Evolutionary conservation across 1,140 invertebrate genomes (phyloP).

Genomic region (Drosophila pallidifrons): DNA sequence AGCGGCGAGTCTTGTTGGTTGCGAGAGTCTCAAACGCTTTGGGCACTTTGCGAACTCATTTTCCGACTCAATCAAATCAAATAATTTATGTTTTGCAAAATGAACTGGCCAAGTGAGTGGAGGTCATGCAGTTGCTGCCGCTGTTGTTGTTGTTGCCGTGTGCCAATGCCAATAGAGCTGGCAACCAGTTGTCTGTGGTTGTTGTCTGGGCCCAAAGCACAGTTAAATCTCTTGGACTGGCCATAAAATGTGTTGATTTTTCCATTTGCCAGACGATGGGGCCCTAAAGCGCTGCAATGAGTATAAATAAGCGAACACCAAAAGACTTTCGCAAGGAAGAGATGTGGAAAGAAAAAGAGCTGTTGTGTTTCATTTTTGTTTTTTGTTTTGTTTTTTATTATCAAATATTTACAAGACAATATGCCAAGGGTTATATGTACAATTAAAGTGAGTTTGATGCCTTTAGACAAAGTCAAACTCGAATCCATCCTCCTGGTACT

Average conservation of each 20-base stretch:
- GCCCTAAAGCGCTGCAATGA: conserved; percentile 74
- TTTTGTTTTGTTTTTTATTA: conserved; percentile 21
- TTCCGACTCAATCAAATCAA: conserved; percentile 84
- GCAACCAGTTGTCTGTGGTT: conserved; percentile 23
- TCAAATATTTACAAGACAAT: conserved; percentile 36
- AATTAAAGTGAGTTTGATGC: neutral
- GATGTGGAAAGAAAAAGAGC: neutral
- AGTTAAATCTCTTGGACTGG: conserved; percentile 63
- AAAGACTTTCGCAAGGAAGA: conserved; percentile 16
- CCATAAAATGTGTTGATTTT: conserved; percentile 82
- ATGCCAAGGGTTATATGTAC: conserved; percentile 24
- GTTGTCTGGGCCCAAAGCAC: conserved; percentile 60
- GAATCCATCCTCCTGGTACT: conserved; percentile 73
- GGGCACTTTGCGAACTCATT: conserved; percentile 83
- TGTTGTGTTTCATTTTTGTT: conserved; percentile 14
- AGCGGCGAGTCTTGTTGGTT: neutral
- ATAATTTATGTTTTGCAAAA: conserved; percentile 82
- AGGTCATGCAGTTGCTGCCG: conserved; percentile 54
- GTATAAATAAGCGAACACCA: conserved; percentile 62
- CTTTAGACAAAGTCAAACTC: conserved; percentile 50
- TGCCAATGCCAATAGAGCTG: conserved; percentile 20
- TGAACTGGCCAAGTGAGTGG: conserved; percentile 73
- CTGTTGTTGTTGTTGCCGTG: neutral
- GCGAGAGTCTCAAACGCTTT: conserved; percentile 52
- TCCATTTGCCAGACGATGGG: conserved; percentile 63